Evolutionary conservation across 2,797 vertebrate genomes (phyloP).

Genomic region (Sciaenops ocellatus): DNA sequence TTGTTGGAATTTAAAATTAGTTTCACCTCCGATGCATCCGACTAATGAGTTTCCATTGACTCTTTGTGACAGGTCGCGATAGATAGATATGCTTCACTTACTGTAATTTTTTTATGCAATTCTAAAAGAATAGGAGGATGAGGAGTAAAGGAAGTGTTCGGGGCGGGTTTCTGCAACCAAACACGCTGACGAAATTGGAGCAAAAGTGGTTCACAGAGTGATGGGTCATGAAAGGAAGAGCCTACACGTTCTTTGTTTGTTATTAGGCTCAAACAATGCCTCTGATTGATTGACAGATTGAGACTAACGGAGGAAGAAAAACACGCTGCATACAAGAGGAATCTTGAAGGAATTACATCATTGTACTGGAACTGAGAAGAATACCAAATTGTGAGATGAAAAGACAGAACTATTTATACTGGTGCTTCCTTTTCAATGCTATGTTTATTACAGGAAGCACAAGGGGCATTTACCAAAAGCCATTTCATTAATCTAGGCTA

Average conservation of each 20-base stretch:
- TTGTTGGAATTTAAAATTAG: conserved; percentile 68
- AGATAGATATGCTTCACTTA: conserved; percentile 72
- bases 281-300: conserved; percentile 74
- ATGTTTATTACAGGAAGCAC: conserved; percentile 26
- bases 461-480: conserved; percentile 38
- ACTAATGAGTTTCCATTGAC: conserved; percentile 73
- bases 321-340: conserved; percentile 24
- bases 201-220: conserved; percentile 30
- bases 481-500: conserved; percentile 49
- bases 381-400: conserved; percentile 9
- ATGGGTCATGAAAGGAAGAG: conserved; percentile 54
- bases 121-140: conserved; percentile 14
- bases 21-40: conserved; percentile 69
- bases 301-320: conserved; percentile 40
- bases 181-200: conserved; percentile 29
- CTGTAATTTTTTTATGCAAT: conserved; percentile 41
- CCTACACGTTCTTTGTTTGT: conserved; percentile 41
- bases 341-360: conserved; percentile 51
- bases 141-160: background rate
- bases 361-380: conserved; percentile 26
- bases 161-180: conserved; percentile 29
- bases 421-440: background rate
- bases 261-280: conserved; percentile 50
- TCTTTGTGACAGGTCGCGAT: conserved; percentile 66
- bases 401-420: background rate